Evolutionary conservation across 1,140 invertebrate species (phyloP).

Genomic region (Drosophila cardini): DNA sequence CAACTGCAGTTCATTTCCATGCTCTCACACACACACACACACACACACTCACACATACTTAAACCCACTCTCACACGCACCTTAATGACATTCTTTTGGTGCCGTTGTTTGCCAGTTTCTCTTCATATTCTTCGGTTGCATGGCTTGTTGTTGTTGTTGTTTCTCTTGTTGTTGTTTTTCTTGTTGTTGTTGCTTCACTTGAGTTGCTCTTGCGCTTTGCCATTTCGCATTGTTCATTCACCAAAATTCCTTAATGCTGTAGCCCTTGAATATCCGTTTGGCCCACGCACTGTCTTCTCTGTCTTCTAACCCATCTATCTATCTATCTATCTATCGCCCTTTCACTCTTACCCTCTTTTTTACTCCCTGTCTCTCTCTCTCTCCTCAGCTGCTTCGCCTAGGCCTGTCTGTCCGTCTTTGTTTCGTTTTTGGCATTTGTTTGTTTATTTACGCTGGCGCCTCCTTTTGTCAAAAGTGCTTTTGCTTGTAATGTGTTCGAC

Average conservation of each 20-base stretch:
- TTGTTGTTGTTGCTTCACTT: slow-evolving; percentile 24
- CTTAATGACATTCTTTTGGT: slow-evolving; percentile 73
- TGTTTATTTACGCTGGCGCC: slow-evolving; percentile 80
- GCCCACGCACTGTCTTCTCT: slow-evolving; percentile 34
- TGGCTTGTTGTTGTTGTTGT: slow-evolving; percentile 8
- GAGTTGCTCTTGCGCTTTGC: slow-evolving; percentile 22
- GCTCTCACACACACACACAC: slow-evolving; percentile 18
- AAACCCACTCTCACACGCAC: slow-evolving; percentile 36
- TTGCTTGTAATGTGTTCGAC: slow-evolving; percentile 82
- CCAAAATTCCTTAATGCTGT: slow-evolving; percentile 72
- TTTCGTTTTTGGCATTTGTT: slow-evolving; percentile 77
- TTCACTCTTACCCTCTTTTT: no score
- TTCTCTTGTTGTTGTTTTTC: slow-evolving; percentile 45
- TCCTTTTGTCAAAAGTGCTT: slow-evolving; percentile 81
- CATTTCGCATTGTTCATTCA: slow-evolving; percentile 74
- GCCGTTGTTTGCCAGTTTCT: slow-evolving; percentile 27
- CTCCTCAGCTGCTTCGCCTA: slow-evolving; percentile 1
- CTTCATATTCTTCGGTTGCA: slow-evolving; percentile 41
- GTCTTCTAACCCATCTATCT: not conserved
- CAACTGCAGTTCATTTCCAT: slow-evolving; percentile 68
- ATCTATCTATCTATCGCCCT: not conserved
- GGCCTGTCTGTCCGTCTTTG: slow-evolving; percentile 52
- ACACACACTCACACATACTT: not conserved
- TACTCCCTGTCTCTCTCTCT: not conserved
- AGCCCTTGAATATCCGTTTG: slow-evolving; percentile 80